Evolutionary conservation across 2,888 invertebrate genomes (phyloP), one percentile per base, ranked within the genome.

Genomic region (Caenorhabditis afra): DNA sequence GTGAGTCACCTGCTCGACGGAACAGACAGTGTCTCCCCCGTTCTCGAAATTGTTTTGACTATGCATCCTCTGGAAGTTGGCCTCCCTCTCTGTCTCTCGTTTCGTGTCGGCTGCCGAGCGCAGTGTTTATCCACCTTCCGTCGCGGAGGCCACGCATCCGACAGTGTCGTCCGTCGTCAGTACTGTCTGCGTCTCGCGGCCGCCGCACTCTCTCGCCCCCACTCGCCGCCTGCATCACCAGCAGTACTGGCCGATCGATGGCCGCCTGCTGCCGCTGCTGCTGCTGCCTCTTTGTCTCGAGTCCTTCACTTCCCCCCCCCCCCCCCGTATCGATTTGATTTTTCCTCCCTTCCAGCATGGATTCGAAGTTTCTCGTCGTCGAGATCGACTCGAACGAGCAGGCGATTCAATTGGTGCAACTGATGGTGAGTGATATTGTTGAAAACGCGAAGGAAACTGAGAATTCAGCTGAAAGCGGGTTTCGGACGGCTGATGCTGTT

Each of bases 301-400:
- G 57, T 39, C 62, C 35, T 47, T 66, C 45, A 35, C 45, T 57
- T 70, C 23, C 45, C 23, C 58, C 58, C 20, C 61, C 20, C 18
- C 58, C 20, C 59, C 8, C 39, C 23, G n/a, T 35, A 16, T 22
- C 37, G 20, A 18, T 29, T 8, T 1, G 29, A 10, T 29, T 29
- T 10, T 45, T 29, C 45, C 61, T 55, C 44, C 52, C 45, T 70
- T 55, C 44, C 52, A 62, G 62, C 18, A 80, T 82, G 78, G 66
- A 74, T 49, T 78, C 82, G 0, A 82, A 80, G 23, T 82, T 80
- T 50, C 74, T 82, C 3, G 82, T 82, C 2, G 68, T 82, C 37
- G 82, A 82, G 39, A 65, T 77, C 16, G 68, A 68, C 45, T 77
- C 77, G 18, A 82, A 82, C 37, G 65, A 67, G 12, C 57, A 68